Evolutionary conservation across 2,113 vertebrate species (phyloP).

Genomic region (Ellobius talpinus): DNA sequence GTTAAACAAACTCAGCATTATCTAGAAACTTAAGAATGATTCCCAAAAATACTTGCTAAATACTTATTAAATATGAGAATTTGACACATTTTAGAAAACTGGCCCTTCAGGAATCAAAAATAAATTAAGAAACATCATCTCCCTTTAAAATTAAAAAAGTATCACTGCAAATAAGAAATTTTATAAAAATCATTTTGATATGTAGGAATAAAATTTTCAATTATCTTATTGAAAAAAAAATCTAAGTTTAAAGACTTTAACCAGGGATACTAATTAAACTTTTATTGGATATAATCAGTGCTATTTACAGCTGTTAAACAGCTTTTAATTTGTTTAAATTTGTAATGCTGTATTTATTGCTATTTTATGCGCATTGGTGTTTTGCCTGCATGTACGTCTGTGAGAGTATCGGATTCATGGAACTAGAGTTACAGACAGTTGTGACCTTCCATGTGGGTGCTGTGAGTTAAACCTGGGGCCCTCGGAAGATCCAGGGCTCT

Average conservation of each 20-base stretch:
- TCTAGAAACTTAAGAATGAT: constrained; percentile 2
- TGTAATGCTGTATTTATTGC: not conserved
- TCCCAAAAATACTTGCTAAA: not conserved
- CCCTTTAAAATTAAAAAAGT: not conserved
- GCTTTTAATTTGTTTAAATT: not conserved
- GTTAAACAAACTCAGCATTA: constrained; percentile 24
- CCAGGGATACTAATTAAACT: not conserved
- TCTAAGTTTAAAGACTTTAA: constrained; percentile 42
- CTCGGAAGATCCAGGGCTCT: not conserved
- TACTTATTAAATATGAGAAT: not conserved
- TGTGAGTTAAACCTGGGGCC: not conserved
- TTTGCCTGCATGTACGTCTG: not conserved
- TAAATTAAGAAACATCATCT: not conserved
- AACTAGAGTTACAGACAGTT: not conserved
- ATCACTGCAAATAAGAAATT: constrained; percentile 27
- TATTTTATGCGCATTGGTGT: not conserved
- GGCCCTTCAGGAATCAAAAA: constrained; percentile 43
- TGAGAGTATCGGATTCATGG: not conserved
- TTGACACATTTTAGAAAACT: constrained; percentile 9
- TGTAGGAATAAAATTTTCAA: not conserved
- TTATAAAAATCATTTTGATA: constrained; percentile 62
- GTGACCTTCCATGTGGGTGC: not conserved
- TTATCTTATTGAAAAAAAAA: not conserved
- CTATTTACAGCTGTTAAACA: not conserved
- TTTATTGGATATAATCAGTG: constrained; percentile 6